Base-by-base conservation (phyloP, 2,113 vertebrate genomes). In the Nerophis ophidion region DNA sequence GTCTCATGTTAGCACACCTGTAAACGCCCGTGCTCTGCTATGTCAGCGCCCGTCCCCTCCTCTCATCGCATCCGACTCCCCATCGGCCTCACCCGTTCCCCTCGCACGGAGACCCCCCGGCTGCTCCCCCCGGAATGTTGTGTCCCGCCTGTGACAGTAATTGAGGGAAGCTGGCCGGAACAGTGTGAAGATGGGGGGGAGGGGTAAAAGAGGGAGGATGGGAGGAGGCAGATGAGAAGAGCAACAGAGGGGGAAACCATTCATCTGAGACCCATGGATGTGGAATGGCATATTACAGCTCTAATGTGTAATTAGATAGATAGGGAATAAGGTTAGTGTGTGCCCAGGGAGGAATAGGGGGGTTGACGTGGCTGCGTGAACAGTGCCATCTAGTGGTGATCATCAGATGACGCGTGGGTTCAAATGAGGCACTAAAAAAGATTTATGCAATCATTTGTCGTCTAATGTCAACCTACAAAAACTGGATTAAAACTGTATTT, bases 221-320 rank as follows among this genome's bases (percentile, higher is more conserved):
- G 69, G 46, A 50, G 66, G 79, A 72, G 72, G 55, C 71, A 71
- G 76, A 81, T 74, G 76, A 77, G 72, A 66, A 63, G 72, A 71
- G 67, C 68, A 77, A 58, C 59, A 72, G 67, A 53, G 85, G 78
- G 74, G 77, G 80, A 72, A 77, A 77, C 74, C 86, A 87, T 88
- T 88, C 83, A 88, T 87, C 84, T 86, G 83, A 85, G 79, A 86
- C 86, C 85, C 79, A 81, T 79, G 87, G 86, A 82, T 86, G 86
- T 82, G 84, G 86, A 89, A 89, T 86, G 85, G 85, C 81, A 86
- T 88, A 89, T 89, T 90, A 89, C 85, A 83, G 80, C 79, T 82
- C 85, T 90, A 88, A 90, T 89, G 85, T 88, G 84, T 89, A 90
- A 89, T 89, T 89, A 89, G 86, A 88, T 81, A 89, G 86, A 89